Conservation (phyloP, 2,113 vertebrate genomes). For the Gymnocephalus cernua region DNA sequence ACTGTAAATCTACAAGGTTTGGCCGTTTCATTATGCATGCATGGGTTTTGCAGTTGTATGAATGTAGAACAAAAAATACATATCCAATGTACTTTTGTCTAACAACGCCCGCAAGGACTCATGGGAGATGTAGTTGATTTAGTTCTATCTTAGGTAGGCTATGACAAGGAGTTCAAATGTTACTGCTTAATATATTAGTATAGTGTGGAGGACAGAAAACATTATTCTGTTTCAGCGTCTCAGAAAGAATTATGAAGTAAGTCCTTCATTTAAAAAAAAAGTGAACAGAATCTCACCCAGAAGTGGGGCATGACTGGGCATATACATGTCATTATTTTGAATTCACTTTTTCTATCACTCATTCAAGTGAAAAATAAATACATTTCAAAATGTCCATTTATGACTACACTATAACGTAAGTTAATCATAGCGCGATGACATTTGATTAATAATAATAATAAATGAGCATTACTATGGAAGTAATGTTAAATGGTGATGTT, state of each 20-base stretch:
- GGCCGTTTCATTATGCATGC: not conserved
- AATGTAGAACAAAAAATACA: not conserved
- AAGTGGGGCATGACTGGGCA: too few relatives aligned
- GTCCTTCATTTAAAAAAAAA: not conserved
- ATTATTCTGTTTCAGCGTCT: too few relatives aligned
- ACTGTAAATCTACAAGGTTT: not conserved
- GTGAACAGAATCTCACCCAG: too few relatives aligned
- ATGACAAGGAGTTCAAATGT: not conserved
- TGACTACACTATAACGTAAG: not conserved
- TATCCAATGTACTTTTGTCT: not conserved
- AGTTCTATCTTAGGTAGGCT: not conserved
- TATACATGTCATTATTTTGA: not conserved
- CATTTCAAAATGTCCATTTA: not conserved
- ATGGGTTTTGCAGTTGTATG: not conserved
- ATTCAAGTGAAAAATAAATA: not conserved
- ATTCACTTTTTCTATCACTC: not conserved
- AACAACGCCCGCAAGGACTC: not conserved
- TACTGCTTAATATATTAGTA: not conserved
- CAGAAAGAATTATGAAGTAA: not conserved
- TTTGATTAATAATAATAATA: not conserved
- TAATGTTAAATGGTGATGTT: not conserved
- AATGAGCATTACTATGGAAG: not conserved
- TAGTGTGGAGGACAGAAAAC: too few relatives aligned
- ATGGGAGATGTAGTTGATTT: constrained; percentile 24
- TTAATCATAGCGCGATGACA: not conserved